phyloP scores from a whole-genome alignment of 2,888 invertebrate genomes.

The Xylocampa areola region DNA sequence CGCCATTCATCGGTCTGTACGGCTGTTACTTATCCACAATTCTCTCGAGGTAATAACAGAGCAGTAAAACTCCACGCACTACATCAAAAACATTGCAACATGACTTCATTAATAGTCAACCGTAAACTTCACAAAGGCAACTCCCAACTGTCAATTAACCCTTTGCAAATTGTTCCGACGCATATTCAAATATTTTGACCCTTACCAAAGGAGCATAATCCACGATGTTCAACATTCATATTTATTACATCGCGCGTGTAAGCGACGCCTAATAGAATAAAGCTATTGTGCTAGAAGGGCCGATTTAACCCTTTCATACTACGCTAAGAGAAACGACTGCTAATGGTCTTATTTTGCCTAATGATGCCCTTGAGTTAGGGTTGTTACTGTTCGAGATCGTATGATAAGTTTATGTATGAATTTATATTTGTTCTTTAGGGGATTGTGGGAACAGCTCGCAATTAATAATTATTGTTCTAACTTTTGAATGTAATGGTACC shows the following conservation, averaged over 20 bases:
- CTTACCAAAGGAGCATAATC: conserved; percentile 86
- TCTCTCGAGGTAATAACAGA: no score
- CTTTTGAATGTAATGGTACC: conserved; percentile 25
- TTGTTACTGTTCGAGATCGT: conserved; percentile 79
- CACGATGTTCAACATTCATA: conserved; percentile 88
- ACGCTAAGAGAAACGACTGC: conserved; percentile 87
- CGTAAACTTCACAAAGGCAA: conserved; percentile 69
- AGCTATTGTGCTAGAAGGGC: conserved; percentile 85
- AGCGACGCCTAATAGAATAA: conserved; percentile 87
- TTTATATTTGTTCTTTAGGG: conserved; percentile 74
- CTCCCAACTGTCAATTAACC: conserved; percentile 83
- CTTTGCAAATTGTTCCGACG: conserved; percentile 84
- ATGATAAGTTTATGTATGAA: conserved; percentile 86
- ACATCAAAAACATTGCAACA: conserved; percentile 41
- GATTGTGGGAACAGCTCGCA: conserved; percentile 52
- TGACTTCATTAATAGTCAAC: conserved; percentile 51
- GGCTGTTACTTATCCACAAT: no score
- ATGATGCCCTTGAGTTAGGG: conserved; percentile 85
- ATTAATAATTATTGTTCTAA: conserved; percentile 47
- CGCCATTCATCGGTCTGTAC: no score
- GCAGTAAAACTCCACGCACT: conserved; percentile 21
- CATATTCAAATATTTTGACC: conserved; percentile 90
- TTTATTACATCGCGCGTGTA: conserved; percentile 89
- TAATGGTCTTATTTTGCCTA: conserved; percentile 89
- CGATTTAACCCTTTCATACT: conserved; percentile 87